These are phyloP conservation scores for Furnarius figulus DNA, from an alignment of 2,113 vertebrate species.

Conservation along the genomic window DNA sequence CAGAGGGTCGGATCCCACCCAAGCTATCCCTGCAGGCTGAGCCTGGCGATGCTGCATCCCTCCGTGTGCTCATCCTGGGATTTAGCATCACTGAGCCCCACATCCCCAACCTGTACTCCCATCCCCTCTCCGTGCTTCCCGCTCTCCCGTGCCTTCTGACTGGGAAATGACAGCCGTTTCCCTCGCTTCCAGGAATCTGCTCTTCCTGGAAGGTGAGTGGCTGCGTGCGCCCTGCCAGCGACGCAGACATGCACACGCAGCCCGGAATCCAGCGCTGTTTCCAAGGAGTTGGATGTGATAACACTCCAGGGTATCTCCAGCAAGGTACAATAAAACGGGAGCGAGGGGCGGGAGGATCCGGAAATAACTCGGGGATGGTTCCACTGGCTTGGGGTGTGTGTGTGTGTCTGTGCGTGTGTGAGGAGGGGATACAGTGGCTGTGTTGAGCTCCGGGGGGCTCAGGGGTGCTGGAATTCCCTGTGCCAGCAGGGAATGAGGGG, in stretches of 20 bases:
- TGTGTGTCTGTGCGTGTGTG: neutral
- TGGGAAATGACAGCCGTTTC: constrained; percentile 74
- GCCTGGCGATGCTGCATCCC: neutral
- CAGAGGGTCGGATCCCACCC: neutral
- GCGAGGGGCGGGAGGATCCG: neutral
- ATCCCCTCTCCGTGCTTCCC: constrained; percentile 15
- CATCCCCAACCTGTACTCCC: neutral
- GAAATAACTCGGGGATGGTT: constrained; percentile 47
- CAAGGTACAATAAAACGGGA: constrained; percentile 74
- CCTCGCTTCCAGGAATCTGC: constrained; percentile 79
- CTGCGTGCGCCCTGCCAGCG: constrained; percentile 75
- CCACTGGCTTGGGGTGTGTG: neutral
- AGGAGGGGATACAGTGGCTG: neutral
- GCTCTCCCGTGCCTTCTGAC: constrained; percentile 64
- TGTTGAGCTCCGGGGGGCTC: constrained; percentile 4
- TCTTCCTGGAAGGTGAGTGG: constrained; percentile 82
- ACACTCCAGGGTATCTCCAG: constrained; percentile 75
- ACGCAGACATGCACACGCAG: constrained; percentile 75
- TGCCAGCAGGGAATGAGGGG: neutral
- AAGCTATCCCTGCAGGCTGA: too few relatives aligned
- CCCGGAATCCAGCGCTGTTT: constrained; percentile 73
- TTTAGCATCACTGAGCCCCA: neutral
- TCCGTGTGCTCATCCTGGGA: neutral
- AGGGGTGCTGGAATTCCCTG: neutral
- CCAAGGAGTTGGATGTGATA: constrained; percentile 76